Evolutionary conservation across 2,888 invertebrate species (phyloP).

Genomic region (Cenopis cana): DNA sequence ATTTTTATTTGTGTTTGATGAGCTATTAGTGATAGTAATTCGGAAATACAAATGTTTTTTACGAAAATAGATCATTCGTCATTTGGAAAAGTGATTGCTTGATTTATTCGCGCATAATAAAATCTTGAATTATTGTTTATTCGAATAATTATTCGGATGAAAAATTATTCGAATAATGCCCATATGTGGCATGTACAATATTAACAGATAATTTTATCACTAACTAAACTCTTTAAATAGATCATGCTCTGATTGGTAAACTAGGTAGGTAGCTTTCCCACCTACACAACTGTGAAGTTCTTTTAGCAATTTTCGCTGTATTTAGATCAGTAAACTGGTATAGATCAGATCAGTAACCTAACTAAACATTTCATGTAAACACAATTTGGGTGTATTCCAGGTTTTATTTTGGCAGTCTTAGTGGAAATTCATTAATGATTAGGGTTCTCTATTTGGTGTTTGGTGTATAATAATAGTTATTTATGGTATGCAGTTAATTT

Average conservation of each 20-base stretch:
- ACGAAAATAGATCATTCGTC: too few relatives aligned
- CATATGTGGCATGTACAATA: too few relatives aligned
- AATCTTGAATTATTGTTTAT: too few relatives aligned
- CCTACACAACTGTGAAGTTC: slow-evolving; percentile 4
- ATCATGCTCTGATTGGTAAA: slow-evolving; percentile 12
- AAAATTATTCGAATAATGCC: too few relatives aligned
- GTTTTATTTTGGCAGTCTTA: not conserved
- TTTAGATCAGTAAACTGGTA: slow-evolving; percentile 19
- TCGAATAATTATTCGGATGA: too few relatives aligned
- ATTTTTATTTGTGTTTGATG: too few relatives aligned
- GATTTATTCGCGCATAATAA: too few relatives aligned
- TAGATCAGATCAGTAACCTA: not conserved
- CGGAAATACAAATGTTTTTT: too few relatives aligned
- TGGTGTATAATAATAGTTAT: too few relatives aligned
- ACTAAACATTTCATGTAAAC: not conserved
- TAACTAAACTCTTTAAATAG: not conserved
- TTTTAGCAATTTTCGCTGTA: not conserved
- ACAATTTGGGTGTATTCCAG: not conserved
- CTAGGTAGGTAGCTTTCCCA: slow-evolving; percentile 14
- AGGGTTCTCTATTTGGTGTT: not conserved
- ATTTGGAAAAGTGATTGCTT: too few relatives aligned
- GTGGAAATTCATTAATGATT: not conserved
- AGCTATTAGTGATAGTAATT: too few relatives aligned
- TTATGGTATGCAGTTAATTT: too few relatives aligned
- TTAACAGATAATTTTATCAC: not conserved